Conservation (phyloP, 2,113 vertebrate genomes). For the Cisticola juncidis region DNA sequence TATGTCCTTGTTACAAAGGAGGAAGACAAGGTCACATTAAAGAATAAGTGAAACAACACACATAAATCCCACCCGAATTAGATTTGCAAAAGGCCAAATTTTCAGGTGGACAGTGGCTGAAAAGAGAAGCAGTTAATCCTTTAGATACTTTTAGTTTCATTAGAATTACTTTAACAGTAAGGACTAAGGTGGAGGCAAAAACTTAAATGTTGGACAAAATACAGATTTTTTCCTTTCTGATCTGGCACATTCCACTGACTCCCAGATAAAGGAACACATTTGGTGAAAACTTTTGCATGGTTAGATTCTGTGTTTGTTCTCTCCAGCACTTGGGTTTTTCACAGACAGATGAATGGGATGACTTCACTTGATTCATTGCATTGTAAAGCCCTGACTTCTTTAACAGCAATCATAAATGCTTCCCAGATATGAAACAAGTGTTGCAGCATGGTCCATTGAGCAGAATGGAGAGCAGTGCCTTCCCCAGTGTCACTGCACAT, state of each 20-base stretch:
- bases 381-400: conserved; percentile 61
- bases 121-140: background rate
- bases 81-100: background rate
- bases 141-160: background rate
- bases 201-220: background rate
- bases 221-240: background rate
- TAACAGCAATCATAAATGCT: conserved; percentile 74
- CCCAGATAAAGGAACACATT: background rate
- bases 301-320: conserved; percentile 17
- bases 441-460: conserved; percentile 76
- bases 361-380: conserved; percentile 57
- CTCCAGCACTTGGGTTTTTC: conserved; percentile 41
- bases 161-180: background rate
- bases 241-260: background rate
- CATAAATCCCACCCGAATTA: background rate
- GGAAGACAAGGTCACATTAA: background rate
- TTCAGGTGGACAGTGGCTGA: background rate
- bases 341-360: conserved; percentile 63
- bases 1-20: background rate
- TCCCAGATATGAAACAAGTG: conserved; percentile 71
- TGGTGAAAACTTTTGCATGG: background rate
- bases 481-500: conserved; percentile 60
- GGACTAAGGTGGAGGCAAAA: background rate
- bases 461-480: conserved; percentile 71
- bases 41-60: background rate